phyloP scores from a whole-genome alignment of 2,113 vertebrate species.

The Chiloscyllium plagiosum region DNA sequence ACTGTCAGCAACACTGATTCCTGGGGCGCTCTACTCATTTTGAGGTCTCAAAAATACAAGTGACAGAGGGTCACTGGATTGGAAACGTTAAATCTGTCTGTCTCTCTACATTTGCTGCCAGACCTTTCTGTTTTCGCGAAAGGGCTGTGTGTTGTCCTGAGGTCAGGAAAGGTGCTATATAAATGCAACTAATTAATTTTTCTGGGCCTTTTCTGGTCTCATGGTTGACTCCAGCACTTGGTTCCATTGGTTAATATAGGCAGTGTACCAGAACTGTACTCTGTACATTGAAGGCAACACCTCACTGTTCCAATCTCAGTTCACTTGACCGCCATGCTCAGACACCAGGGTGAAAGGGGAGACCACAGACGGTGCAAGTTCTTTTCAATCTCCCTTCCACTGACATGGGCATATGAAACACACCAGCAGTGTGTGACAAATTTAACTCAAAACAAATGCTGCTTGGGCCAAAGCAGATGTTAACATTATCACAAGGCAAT shows the following conservation, averaged over 20 bases:
- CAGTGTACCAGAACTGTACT: not conserved
- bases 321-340: not conserved
- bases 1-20: too few species aligned
- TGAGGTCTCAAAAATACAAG: too few species aligned
- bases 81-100: too few species aligned
- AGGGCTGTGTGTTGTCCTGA: too few species aligned
- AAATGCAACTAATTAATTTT: not conserved
- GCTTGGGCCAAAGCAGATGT: not conserved
- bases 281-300: not conserved
- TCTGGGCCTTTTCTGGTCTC: not conserved
- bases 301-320: too few species aligned
- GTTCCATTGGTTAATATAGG: not conserved
- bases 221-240: not conserved
- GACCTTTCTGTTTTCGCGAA: too few species aligned
- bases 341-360: not conserved
- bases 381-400: not conserved
- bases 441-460: not conserved
- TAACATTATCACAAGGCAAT: not conserved
- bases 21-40: too few species aligned
- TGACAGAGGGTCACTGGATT: too few species aligned
- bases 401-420: not conserved
- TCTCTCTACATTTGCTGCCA: too few species aligned
- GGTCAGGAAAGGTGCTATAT: too few species aligned
- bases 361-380: too few species aligned
- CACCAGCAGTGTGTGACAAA: not conserved